A percentile compares a stretch with the other conserved stretches of the same genome.
Conservation (phyloP, 2,113 vertebrate species). For the Pimephales promelas region DNA sequence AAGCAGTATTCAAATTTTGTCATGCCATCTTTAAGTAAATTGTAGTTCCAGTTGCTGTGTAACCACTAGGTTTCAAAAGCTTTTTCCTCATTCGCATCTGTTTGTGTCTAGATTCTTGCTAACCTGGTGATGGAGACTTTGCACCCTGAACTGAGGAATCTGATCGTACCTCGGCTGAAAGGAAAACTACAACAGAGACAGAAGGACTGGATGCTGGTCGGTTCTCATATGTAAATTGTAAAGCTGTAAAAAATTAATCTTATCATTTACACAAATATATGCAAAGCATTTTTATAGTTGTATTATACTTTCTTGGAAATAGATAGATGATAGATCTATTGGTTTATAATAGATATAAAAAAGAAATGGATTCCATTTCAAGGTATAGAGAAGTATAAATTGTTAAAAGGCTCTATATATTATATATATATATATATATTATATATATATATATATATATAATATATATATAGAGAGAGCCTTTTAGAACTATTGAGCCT, state of each 20-base stretch:
- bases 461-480: too few relatives aligned
- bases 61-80: not conserved
- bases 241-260: not conserved
- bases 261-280: not conserved
- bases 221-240: conserved; percentile 44
- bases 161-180: conserved; percentile 85
- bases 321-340: not conserved
- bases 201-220: conserved; percentile 89
- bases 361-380: not conserved
- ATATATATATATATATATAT: too few relatives aligned
- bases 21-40: not conserved
- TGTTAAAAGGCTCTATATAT: too few relatives aligned
- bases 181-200: conserved; percentile 89
- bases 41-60: not conserved
- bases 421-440: too few relatives aligned
- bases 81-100: not conserved
- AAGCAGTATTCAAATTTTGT: not conserved
- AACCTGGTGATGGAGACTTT: conserved; percentile 96
- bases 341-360: not conserved
- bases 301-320: not conserved
- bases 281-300: not conserved
- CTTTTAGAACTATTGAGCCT: too few relatives aligned
- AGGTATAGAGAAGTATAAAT: not conserved
- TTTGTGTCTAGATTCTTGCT: conserved; percentile 81
- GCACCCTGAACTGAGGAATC: conserved; percentile 80